Percentiles rank a stretch among this genome's conserved stretches.
Conservation (phyloP, 2,797 vertebrate genomes). For the Myripristis jacobus region DNA sequence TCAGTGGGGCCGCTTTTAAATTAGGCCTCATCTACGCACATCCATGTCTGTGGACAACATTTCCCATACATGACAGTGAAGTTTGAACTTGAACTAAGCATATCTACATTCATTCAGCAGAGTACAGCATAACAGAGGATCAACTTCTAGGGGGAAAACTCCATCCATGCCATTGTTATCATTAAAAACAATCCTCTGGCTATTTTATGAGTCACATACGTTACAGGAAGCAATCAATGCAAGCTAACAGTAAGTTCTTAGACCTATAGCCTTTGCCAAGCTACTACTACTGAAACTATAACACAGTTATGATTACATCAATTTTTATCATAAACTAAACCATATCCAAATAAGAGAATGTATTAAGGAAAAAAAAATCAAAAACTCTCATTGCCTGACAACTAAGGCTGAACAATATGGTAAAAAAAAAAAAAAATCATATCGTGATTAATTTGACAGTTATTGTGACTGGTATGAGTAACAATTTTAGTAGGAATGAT, state of each 20-base stretch:
- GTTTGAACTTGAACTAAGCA: neutral
- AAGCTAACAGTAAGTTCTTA: neutral
- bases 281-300: neutral
- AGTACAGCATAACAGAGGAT: neutral
- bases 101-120: conserved; percentile 2
- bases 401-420: too few relatives aligned
- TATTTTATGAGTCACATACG: neutral
- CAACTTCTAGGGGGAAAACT: conserved; percentile 4
- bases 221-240: neutral
- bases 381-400: too few relatives aligned
- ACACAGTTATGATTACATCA: too few relatives aligned
- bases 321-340: too few relatives aligned
- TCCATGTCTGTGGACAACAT: neutral
- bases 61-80: neutral
- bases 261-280: neutral
- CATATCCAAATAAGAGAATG: too few relatives aligned
- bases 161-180: neutral
- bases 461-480: too few relatives aligned
- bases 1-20: conserved; percentile 16
- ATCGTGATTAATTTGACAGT: too few relatives aligned
- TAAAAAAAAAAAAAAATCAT: too few relatives aligned
- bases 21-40: conserved; percentile 26
- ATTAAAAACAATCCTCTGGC: neutral
- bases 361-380: too few relatives aligned
- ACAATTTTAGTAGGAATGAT: too few relatives aligned